phyloP scores from a whole-genome alignment of 2,888 invertebrate genomes.

The Ceriagrion tenellum region DNA sequence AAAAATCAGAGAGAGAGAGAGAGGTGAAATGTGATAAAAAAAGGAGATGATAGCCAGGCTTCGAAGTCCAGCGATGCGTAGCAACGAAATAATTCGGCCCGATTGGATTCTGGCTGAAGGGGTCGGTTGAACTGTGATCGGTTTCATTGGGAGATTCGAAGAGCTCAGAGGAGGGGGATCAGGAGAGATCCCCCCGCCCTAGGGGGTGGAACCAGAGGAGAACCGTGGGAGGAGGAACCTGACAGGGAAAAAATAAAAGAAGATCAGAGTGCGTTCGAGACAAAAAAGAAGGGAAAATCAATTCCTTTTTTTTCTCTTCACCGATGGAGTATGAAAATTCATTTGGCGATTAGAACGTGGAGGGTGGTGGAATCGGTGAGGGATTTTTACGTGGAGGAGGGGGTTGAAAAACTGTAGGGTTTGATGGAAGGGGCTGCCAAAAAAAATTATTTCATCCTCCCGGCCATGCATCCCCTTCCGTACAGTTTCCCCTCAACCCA shows the following conservation, averaged over 20 bases:
- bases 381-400: not conserved
- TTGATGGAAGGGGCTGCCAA: not conserved
- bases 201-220: not conserved
- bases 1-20: not conserved
- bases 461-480: not conserved
- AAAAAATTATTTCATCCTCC: not conserved
- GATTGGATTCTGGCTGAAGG: not conserved
- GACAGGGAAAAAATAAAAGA: not conserved
- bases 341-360: slow-evolving; percentile 44
- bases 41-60: not conserved
- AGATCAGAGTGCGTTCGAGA: not conserved
- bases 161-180: not conserved
- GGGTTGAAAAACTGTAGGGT: not conserved
- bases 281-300: slow-evolving; percentile 20
- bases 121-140: not conserved
- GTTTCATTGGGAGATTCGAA: no score
- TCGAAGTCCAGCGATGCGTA: not conserved
- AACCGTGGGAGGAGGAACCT: not conserved
- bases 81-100: not conserved
- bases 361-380: not conserved
- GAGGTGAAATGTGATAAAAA: not conserved
- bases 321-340: slow-evolving; percentile 62
- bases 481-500: not conserved
- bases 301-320: not conserved
- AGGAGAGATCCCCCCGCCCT: no score